Evolutionary conservation across 2,797 vertebrate species (phyloP).

Genomic region (Periparus ater): DNA sequence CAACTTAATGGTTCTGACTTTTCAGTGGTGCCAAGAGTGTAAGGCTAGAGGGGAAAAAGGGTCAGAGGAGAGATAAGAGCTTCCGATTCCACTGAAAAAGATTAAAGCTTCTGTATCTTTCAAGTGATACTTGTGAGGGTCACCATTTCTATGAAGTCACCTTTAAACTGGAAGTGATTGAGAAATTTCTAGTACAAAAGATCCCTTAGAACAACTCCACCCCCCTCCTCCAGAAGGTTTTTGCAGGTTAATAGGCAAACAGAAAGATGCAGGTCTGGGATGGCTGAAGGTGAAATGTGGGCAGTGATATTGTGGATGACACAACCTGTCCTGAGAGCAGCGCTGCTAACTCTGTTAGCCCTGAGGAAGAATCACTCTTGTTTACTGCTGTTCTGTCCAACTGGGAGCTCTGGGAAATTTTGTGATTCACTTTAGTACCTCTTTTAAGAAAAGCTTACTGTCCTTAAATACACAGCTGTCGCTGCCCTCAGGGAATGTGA

Average conservation of each 20-base stretch:
- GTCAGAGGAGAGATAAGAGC: constrained; percentile 67
- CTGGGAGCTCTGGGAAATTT: constrained; percentile 9
- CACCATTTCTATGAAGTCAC: constrained; percentile 53
- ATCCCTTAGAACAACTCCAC: background rate
- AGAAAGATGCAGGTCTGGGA: background rate
- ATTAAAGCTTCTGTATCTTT: constrained; percentile 64
- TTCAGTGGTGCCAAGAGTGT: constrained; percentile 69
- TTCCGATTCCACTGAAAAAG: constrained; percentile 59
- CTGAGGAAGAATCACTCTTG: background rate
- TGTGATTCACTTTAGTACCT: constrained; percentile 19
- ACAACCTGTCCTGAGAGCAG: background rate
- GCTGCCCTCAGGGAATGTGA: background rate
- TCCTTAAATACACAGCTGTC: background rate
- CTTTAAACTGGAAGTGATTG: constrained; percentile 52
- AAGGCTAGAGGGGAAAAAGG: constrained; percentile 55
- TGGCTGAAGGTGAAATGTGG: constrained; percentile 7
- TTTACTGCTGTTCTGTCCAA: constrained; percentile 1
- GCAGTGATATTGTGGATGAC: background rate
- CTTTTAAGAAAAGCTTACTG: constrained; percentile 16
- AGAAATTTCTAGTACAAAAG: background rate
- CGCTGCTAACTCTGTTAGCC: background rate
- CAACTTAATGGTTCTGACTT: constrained; percentile 84
- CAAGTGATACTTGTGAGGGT: constrained; percentile 49
- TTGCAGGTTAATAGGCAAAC: background rate
- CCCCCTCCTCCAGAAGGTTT: background rate